These are phyloP conservation scores for Drosophila paramelanica DNA, from an alignment of 2,888 invertebrate genomes.

Conservation along the genomic window DNA sequence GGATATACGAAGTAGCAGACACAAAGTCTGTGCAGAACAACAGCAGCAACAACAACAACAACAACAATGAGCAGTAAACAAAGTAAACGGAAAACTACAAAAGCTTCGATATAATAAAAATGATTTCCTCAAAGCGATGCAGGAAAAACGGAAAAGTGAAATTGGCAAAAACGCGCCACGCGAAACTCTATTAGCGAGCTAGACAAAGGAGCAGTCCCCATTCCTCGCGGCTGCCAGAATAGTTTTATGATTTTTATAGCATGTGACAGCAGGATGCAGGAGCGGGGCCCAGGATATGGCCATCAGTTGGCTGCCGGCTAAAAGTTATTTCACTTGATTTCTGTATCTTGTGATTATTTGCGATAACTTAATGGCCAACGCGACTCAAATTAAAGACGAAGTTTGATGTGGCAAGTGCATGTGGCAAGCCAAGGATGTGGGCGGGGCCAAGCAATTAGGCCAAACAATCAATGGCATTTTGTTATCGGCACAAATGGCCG, in stretches of 20 bases:
- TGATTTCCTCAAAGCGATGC: conserved; percentile 64
- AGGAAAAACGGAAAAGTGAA: conserved; percentile 62
- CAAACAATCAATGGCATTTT: conserved; percentile 51
- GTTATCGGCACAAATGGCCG: conserved; percentile 33
- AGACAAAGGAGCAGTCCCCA: conserved; percentile 59
- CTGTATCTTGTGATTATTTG: conserved; percentile 46
- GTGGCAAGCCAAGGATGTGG: conserved; percentile 11
- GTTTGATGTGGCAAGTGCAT: conserved; percentile 38
- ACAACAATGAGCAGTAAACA: conserved; percentile 30
- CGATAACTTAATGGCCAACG: conserved; percentile 69
- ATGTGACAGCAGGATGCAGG: conserved; percentile 65
- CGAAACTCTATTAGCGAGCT: conserved; percentile 75
- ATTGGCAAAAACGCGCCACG: conserved; percentile 61
- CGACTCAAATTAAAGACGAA: conserved; percentile 63
- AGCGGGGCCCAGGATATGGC: conserved; percentile 40
- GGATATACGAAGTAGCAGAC: conserved; percentile 42
- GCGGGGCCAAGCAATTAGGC: conserved; percentile 57
- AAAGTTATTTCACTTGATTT: conserved; percentile 53
- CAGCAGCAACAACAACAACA: conserved; percentile 18
- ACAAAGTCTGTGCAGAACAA: conserved; percentile 33
- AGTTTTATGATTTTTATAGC: conserved; percentile 80
- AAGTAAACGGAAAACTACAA: conserved; percentile 73
- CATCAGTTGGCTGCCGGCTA: conserved; percentile 41
- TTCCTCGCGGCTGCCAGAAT: conserved; percentile 39
- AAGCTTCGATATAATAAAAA: conserved; percentile 79